Conservation (phyloP, 1,140 invertebrate genomes). For the Anastrepha obliqua region DNA sequence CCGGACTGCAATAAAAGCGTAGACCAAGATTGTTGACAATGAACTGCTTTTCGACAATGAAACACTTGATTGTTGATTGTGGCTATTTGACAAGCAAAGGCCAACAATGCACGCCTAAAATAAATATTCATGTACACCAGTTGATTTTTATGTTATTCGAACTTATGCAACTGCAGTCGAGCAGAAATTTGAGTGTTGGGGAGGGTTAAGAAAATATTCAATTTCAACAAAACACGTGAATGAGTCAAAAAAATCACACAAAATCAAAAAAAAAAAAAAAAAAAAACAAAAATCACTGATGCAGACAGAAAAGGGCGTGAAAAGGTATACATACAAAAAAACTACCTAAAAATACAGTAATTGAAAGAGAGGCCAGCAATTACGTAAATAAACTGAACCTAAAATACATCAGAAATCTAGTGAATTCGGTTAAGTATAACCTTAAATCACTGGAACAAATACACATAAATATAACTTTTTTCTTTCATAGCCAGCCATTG, state of each 20-base stretch:
- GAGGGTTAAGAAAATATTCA: not conserved
- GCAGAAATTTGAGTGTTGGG: not conserved
- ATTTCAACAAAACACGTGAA: not conserved
- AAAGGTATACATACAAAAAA: too few species aligned
- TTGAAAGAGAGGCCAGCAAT: too few species aligned
- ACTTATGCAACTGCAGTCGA: not conserved
- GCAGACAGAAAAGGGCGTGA: too few species aligned
- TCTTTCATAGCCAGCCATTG: too few species aligned
- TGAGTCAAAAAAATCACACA: not conserved
- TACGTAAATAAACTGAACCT: too few species aligned
- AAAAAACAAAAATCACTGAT: too few species aligned
- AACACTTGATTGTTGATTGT: conserved; percentile 34
- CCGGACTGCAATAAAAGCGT: not conserved
- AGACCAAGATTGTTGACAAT: conserved; percentile 33
- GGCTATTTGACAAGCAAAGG: conserved; percentile 31
- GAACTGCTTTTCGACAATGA: conserved; percentile 30
- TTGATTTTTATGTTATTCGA: not conserved
- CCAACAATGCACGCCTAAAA: conserved; percentile 27
- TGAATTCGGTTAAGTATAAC: too few species aligned
- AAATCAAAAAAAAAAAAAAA: too few species aligned
- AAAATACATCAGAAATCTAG: too few species aligned
- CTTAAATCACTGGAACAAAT: too few species aligned
- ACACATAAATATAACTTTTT: too few species aligned
- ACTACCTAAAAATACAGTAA: too few species aligned
- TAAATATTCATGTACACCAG: conserved; percentile 25